Conservation (phyloP, 1,140 invertebrate species). For the Heliothis subflexa region DNA sequence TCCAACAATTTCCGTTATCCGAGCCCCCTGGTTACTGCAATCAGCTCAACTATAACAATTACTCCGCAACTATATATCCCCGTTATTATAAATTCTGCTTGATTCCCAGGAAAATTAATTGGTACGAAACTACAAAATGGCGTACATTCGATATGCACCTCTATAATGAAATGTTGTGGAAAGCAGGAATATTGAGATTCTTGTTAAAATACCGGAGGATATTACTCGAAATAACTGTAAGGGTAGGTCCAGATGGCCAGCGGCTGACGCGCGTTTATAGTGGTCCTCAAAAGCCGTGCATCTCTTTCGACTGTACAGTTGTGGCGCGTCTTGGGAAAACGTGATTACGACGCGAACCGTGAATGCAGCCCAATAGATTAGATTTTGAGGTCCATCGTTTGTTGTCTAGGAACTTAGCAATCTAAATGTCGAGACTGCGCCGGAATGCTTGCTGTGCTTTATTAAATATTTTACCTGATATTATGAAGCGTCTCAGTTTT, state of each 20-base stretch:
- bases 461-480: slow-evolving; percentile 35
- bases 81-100: not conserved
- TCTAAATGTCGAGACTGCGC: slow-evolving; percentile 18
- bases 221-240: slow-evolving; percentile 25
- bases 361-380: slow-evolving; percentile 10
- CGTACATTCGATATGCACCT: not conserved
- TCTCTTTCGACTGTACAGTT: slow-evolving; percentile 6
- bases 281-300: not conserved
- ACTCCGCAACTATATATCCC: not conserved
- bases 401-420: slow-evolving; percentile 20
- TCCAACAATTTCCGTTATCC: not conserved
- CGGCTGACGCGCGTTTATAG: not conserved
- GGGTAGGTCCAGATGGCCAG: not conserved
- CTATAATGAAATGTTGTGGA: not conserved
- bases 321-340: not conserved
- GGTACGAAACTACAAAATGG: slow-evolving; percentile 6
- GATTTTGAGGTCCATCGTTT: slow-evolving; percentile 23
- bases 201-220: slow-evolving; percentile 2
- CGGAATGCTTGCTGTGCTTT: slow-evolving; percentile 1
- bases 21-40: not conserved
- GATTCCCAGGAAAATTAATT: slow-evolving; percentile 3
- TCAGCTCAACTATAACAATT: not conserved
- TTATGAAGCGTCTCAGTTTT: slow-evolving; percentile 1
- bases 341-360: not conserved
- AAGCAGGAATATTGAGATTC: not conserved